A percentile compares a stretch with the other conserved stretches of the same genome.
Conservation (phyloP, 2,888 invertebrate genomes). For the Drosophila limbata region DNA sequence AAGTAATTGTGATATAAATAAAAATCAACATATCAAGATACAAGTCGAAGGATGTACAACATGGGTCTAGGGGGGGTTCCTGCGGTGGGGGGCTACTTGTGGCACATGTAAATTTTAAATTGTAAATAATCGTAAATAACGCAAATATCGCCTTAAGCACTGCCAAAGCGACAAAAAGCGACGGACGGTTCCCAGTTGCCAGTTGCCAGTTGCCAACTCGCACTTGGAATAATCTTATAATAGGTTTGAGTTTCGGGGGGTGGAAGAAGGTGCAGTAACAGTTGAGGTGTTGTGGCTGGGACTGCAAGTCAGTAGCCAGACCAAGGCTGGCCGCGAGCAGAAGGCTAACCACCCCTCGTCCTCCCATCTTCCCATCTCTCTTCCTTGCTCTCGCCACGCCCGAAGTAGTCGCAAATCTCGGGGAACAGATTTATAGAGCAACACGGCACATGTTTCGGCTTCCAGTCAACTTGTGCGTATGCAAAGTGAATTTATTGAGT, state of each 20-base stretch:
- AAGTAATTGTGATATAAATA: slow-evolving; percentile 75
- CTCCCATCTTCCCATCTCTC: background rate
- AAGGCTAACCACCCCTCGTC: slow-evolving; percentile 41
- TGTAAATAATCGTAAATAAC: slow-evolving; percentile 84
- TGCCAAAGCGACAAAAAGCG: slow-evolving; percentile 73
- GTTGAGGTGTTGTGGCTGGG: slow-evolving; percentile 31
- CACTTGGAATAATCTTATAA: slow-evolving; percentile 71
- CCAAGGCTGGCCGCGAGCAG: slow-evolving; percentile 41
- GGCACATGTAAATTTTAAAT: slow-evolving; percentile 80
- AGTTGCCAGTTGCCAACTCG: slow-evolving; percentile 39
- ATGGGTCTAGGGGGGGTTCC: slow-evolving; percentile 1
- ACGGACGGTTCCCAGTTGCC: slow-evolving; percentile 22
- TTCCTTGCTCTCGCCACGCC: background rate
- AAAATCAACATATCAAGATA: slow-evolving; percentile 78
- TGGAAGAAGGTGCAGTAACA: slow-evolving; percentile 20
- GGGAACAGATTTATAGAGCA: slow-evolving; percentile 79
- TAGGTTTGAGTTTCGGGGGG: slow-evolving; percentile 9
- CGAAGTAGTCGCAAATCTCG: slow-evolving; percentile 25
- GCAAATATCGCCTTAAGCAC: slow-evolving; percentile 82
- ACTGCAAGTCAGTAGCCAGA: slow-evolving; percentile 56
- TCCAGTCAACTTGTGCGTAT: slow-evolving; percentile 73
- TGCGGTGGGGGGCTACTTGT: slow-evolving; percentile 36
- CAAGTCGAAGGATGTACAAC: slow-evolving; percentile 63
- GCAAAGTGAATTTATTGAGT: slow-evolving; percentile 85
- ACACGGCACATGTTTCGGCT: slow-evolving; percentile 66